Evolutionary conservation across 2,888 invertebrate genomes (phyloP).

Genomic region (Microdon myrmicae): DNA sequence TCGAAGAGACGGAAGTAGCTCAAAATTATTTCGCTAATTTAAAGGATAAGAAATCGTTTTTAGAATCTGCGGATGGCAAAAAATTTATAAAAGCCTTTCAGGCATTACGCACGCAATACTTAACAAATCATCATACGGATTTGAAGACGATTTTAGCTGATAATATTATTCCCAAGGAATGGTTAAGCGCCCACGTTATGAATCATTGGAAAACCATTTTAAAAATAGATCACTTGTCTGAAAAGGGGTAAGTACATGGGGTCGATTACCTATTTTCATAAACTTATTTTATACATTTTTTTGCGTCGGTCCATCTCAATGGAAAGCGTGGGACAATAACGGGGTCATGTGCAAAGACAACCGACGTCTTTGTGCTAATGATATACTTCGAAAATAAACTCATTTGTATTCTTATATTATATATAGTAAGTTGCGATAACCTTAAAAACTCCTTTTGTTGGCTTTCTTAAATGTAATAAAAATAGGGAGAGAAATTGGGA

Average conservation of each 20-base stretch:
- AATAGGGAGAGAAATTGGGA: no score
- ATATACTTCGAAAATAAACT: no score
- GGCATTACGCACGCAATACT: constrained; percentile 74
- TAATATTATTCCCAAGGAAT: constrained; percentile 75
- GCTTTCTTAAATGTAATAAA: no score
- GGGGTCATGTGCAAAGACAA: no score
- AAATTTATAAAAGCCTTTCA: constrained; percentile 73
- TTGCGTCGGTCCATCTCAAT: no score
- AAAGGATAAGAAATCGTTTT: constrained; percentile 68
- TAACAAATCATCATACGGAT: constrained; percentile 77
- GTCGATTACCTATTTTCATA: no score
- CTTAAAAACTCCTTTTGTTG: no score
- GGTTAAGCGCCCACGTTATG: constrained; percentile 74
- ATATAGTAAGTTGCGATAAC: no score
- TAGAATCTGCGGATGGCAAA: constrained; percentile 72
- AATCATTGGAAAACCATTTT: constrained; percentile 78
- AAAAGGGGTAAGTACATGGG: constrained; percentile 75
- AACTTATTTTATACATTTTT: no score
- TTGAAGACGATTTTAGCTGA: constrained; percentile 75
- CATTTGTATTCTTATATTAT: no score
- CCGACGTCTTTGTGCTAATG: no score
- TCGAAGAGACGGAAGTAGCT: constrained; percentile 55
- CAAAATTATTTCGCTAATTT: constrained; percentile 61
- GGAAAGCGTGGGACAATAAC: no score
- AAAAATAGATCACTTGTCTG: constrained; percentile 75